These are phyloP conservation scores for Acrocephalus scirpaceus DNA, from an alignment of 2,797 vertebrate genomes.

Conservation along the genomic window DNA sequence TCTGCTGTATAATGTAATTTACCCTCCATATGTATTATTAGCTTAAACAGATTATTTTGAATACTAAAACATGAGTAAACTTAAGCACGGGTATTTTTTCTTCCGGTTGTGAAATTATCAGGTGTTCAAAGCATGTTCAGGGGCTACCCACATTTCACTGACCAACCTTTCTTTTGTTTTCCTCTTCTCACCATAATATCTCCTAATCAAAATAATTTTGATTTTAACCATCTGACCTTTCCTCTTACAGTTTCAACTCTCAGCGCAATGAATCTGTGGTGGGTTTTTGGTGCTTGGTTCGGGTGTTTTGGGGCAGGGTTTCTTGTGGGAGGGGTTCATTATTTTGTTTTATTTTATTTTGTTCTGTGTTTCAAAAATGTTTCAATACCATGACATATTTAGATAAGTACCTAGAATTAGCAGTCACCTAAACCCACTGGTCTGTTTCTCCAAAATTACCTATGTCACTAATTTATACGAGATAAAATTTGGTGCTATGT, in stretches of 20 bases:
- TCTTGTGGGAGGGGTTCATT: neutral
- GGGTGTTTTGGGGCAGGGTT: accelerated
- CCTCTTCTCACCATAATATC: neutral
- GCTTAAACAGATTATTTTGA: neutral
- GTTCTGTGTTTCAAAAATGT: neutral
- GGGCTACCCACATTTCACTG: neutral
- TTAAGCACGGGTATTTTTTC: neutral
- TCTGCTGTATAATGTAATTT: neutral
- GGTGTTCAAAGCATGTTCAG: neutral
- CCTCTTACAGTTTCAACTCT: neutral
- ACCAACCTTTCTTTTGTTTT: neutral
- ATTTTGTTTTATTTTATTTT: neutral
- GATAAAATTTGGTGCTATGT: neutral
- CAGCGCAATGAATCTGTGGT: neutral
- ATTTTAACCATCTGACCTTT: neutral
- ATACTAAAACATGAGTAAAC: neutral
- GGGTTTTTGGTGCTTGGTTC: neutral
- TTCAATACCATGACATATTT: neutral
- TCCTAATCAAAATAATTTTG: neutral
- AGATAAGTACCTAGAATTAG: neutral
- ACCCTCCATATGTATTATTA: neutral
- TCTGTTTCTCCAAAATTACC: neutral
- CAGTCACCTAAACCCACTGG: neutral
- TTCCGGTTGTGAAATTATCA: neutral
- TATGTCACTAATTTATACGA: neutral